phyloP scores from a whole-genome alignment of 1,140 invertebrate species.

The Drosophila ananassae region DNA sequence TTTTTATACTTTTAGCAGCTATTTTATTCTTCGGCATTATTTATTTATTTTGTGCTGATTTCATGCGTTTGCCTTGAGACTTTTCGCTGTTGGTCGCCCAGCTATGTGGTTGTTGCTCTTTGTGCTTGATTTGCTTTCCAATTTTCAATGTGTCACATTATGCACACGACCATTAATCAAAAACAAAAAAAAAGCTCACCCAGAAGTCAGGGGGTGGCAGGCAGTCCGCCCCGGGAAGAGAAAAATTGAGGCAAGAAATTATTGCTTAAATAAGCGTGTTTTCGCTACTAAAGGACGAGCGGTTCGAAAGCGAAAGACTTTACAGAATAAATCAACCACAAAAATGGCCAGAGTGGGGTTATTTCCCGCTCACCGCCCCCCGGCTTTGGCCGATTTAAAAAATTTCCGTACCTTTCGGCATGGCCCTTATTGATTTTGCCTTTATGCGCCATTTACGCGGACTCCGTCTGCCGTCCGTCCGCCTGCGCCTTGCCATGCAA shows the following conservation, averaged over 20 bases:
- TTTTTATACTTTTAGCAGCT: conserved; percentile 79
- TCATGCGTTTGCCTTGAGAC: conserved; percentile 70
- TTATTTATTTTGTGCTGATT: conserved; percentile 65
- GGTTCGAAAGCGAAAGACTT: conserved; percentile 10
- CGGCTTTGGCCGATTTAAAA: conserved; percentile 12
- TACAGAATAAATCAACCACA: conserved; percentile 74
- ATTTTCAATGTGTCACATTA: conserved; percentile 83
- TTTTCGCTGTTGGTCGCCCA: conserved; percentile 34
- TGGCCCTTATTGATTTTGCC: conserved; percentile 66
- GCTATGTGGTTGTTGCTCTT: conserved; percentile 47
- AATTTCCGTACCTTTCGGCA: conserved; percentile 23
- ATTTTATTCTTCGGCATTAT: conserved; percentile 45
- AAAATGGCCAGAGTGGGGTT: conserved; percentile 66
- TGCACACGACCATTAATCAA: conserved; percentile 79
- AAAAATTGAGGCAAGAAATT: conserved; percentile 68
- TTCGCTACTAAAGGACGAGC: conserved; percentile 22
- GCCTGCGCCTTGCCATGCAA: conserved; percentile 24
- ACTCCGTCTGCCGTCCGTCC: conserved; percentile 57
- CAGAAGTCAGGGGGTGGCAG: background rate
- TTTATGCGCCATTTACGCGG: conserved; percentile 72
- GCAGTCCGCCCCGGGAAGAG: conserved; percentile 1
- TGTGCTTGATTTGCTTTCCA: conserved; percentile 81
- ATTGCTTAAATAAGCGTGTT: conserved; percentile 81
- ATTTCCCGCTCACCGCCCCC: conserved; percentile 2
- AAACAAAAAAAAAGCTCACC: conserved; percentile 47